A percentile compares a stretch with the other conserved stretches of the same genome.
phyloP scores from a whole-genome alignment of 2,888 invertebrate genomes.

The Meandrusa payeni region DNA sequence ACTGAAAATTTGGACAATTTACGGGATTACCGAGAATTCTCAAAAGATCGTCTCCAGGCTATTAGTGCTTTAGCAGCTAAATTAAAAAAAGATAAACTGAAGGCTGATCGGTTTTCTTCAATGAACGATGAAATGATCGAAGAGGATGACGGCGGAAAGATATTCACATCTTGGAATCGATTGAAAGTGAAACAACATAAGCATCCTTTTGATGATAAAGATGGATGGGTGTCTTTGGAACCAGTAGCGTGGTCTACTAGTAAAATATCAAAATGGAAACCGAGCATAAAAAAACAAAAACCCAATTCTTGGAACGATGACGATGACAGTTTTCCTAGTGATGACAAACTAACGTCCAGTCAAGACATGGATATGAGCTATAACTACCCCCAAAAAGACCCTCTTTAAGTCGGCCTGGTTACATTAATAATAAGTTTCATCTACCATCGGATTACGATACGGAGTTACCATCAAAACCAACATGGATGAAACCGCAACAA shows the following conservation, averaged over 20 bases:
- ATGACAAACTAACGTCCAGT: constrained; percentile 40
- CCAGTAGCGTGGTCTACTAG: constrained; percentile 90
- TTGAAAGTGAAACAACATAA: constrained; percentile 78
- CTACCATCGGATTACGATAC: constrained; percentile 54
- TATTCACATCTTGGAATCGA: constrained; percentile 74
- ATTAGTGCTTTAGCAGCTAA: constrained; percentile 68
- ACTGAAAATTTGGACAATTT: constrained; percentile 80
- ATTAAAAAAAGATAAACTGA: constrained; percentile 68
- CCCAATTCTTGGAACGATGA: constrained; percentile 68
- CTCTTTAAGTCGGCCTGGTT: constrained; percentile 56
- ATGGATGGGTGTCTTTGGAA: constrained; percentile 89
- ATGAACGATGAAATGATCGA: constrained; percentile 41
- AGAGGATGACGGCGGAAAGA: constrained; percentile 50
- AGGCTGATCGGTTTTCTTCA: constrained; percentile 41
- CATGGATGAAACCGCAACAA: constrained; percentile 60
- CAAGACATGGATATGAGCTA: constrained; percentile 51
- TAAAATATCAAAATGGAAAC: constrained; percentile 90
- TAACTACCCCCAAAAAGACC: constrained; percentile 58
- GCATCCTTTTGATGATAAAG: constrained; percentile 84
- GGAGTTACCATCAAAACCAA: constrained; percentile 64
- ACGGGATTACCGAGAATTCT: constrained; percentile 63
- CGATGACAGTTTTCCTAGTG: constrained; percentile 47
- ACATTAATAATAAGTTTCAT: constrained; percentile 64
- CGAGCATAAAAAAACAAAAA: constrained; percentile 79
- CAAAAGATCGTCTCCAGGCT: constrained; percentile 66